Conservation (phyloP, 2,797 vertebrate species). For the Fringilla coelebs region DNA sequence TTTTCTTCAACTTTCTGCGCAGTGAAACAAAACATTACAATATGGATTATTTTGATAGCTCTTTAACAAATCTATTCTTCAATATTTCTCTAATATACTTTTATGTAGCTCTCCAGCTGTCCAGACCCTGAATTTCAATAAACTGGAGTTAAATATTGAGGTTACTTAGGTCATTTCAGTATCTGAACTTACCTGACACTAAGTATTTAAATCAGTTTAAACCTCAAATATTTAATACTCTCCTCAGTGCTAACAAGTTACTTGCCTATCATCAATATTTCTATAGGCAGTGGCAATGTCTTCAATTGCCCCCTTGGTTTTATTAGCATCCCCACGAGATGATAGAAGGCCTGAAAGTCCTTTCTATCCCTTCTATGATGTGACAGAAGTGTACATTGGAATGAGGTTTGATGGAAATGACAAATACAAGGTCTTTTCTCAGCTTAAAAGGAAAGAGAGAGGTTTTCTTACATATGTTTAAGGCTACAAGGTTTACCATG, state of each 20-base stretch:
- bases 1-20: neutral
- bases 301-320: neutral
- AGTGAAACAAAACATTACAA: neutral
- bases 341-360: neutral
- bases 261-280: neutral
- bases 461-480: neutral
- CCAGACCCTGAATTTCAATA: neutral
- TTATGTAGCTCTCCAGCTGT: neutral
- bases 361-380: neutral
- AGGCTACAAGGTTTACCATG: neutral
- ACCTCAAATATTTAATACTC: neutral
- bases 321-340: neutral
- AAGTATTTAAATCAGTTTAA: neutral
- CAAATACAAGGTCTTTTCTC: neutral
- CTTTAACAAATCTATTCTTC: neutral
- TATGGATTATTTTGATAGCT: neutral
- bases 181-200: neutral
- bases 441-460: neutral
- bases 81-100: neutral
- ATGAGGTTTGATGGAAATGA: neutral
- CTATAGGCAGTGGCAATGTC: neutral
- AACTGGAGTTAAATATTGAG: neutral
- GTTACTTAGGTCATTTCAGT: neutral
- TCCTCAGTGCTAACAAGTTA: neutral
- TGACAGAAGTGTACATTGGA: neutral